Conservation (phyloP, 2,888 invertebrate genomes). For the Phrixothrix hirtus region DNA sequence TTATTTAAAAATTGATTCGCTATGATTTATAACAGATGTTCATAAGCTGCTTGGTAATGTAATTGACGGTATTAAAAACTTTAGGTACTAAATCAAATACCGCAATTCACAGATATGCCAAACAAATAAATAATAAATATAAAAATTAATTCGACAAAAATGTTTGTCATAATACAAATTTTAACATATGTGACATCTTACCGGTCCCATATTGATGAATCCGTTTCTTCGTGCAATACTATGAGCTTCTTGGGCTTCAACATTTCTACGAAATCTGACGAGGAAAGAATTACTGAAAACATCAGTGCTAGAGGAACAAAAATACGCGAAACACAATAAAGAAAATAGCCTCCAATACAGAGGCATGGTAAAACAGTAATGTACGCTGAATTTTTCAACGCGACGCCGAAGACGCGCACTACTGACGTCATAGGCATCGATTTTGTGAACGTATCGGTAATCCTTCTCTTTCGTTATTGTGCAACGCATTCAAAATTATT, state of each 20-base stretch:
- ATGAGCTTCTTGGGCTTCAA: slow-evolving; percentile 76
- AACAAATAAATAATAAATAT: neutral
- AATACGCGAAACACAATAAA: slow-evolving; percentile 40
- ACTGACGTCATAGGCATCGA: slow-evolving; percentile 43
- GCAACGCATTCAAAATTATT: neutral
- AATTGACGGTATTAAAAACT: neutral
- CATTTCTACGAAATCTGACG: slow-evolving; percentile 82
- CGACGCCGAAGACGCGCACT: slow-evolving; percentile 36
- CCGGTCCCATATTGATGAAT: slow-evolving; percentile 92
- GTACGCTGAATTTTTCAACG: slow-evolving; percentile 24
- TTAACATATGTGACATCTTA: slow-evolving; percentile 61
- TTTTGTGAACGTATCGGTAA: slow-evolving; percentile 35
- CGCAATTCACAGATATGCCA: neutral
- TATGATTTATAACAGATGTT: neutral
- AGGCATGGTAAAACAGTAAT: slow-evolving; percentile 50
- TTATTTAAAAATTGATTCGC: too few species aligned
- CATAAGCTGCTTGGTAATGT: neutral
- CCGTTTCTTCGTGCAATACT: slow-evolving; percentile 85
- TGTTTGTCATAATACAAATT: neutral
- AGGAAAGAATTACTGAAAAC: slow-evolving; percentile 96
- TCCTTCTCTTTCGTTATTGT: slow-evolving; percentile 16
- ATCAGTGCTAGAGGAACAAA: slow-evolving; percentile 55
- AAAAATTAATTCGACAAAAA: neutral
- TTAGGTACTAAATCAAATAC: neutral
- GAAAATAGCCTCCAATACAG: slow-evolving; percentile 47